Conservation (phyloP, 1,140 invertebrate genomes). For the Stegodyphus mimosarum region DNA sequence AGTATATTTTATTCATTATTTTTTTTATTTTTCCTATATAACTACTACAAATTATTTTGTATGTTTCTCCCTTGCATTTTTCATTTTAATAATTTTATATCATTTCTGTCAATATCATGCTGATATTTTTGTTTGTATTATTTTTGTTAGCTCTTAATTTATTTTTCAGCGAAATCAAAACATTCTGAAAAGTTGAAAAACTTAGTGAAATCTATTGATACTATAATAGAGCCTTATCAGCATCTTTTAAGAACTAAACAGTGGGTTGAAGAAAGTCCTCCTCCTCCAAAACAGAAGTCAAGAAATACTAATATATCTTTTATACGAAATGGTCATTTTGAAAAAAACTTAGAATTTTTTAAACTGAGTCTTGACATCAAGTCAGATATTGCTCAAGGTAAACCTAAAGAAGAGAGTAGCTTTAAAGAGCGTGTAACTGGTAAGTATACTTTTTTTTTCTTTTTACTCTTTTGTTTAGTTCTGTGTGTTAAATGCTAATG, state of each 20-base stretch:
- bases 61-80: too few species aligned
- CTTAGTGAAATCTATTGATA: conserved; percentile 39
- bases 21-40: too few species aligned
- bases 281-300: conserved; percentile 16
- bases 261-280: conserved; percentile 44
- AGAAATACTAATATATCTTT: not conserved
- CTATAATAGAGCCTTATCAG: conserved; percentile 25
- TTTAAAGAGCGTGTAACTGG: conserved; percentile 22
- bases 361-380: conserved; percentile 1
- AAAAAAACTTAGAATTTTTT: not conserved
- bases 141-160: not conserved
- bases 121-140: too few species aligned
- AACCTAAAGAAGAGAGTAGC: not conserved
- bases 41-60: too few species aligned
- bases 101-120: not conserved
- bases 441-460: not conserved
- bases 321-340: not conserved
- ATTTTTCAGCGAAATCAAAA: not conserved
- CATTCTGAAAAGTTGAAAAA: conserved; percentile 31
- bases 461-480: too few species aligned
- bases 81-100: not conserved
- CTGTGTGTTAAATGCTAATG: too few species aligned
- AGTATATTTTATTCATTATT: too few species aligned
- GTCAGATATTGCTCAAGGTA: conserved; percentile 16
- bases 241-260: conserved; percentile 32